A percentile compares a stretch with the other conserved stretches of the same genome.
Evolutionary conservation across 2,888 invertebrate species (phyloP).

Genomic region (Philopedon plagiatum): DNA sequence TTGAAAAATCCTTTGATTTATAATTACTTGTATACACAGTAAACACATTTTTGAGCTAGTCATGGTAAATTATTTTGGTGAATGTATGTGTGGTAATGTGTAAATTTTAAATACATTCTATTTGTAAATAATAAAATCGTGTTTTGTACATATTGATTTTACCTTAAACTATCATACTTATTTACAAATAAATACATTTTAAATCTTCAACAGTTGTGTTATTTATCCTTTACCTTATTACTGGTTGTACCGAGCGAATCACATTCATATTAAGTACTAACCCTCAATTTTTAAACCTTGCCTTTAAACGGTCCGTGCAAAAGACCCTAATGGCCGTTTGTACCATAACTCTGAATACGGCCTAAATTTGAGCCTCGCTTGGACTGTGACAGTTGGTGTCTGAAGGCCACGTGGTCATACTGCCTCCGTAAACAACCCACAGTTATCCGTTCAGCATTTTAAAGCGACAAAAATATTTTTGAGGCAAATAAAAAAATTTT

Average conservation of each 20-base stretch:
- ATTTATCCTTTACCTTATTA: background rate
- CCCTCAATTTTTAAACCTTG: too few species aligned
- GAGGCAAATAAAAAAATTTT: too few species aligned
- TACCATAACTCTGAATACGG: too few species aligned
- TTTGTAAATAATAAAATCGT: constrained; percentile 67
- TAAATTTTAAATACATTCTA: constrained; percentile 65
- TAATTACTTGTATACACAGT: constrained; percentile 46
- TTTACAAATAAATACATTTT: constrained; percentile 67
- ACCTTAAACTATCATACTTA: constrained; percentile 66
- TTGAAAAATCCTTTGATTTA: constrained; percentile 4
- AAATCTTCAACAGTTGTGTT: constrained; percentile 52
- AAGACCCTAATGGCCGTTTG: too few species aligned
- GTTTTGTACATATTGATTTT: constrained; percentile 69
- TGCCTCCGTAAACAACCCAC: too few species aligned
- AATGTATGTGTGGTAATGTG: constrained; percentile 62
- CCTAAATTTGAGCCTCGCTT: too few species aligned
- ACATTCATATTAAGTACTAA: too few species aligned
- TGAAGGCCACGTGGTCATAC: too few species aligned
- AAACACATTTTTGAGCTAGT: constrained; percentile 66
- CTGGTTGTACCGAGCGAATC: background rate
- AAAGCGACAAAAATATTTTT: too few species aligned
- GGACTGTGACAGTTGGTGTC: too few species aligned
- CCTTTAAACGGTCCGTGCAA: too few species aligned
- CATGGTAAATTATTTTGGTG: constrained; percentile 65
- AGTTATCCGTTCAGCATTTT: too few species aligned